Base-by-base conservation (phyloP, 2,797 vertebrate genomes). In the Triplophysa bombifrons region DNA sequence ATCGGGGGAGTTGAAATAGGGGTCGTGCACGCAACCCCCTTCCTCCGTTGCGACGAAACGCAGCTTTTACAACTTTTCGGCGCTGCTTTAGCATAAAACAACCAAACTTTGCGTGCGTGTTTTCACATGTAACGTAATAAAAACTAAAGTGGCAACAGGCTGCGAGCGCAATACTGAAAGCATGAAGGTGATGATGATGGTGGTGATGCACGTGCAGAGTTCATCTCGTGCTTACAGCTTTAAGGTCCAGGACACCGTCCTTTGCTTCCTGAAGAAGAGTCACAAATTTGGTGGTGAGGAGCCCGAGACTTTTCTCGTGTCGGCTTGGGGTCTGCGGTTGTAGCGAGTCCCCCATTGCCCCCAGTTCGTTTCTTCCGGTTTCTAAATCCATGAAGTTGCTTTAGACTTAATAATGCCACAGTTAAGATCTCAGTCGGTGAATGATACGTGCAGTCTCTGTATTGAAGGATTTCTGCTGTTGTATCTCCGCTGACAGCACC, bases 231-330 rank as follows among this genome's bases (percentile, higher is more conserved):
- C 93, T 93, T 93, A 97, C 97, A 90, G 95, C 94, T 87, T 99
- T 98, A 51, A 99, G 94, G 89, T 98, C 97, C 88, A 99, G 92
- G 66, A 99, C 97, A 71, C 97, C 97, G 89, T 98, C 97, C 92
- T 98, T 97, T 61, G 97, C 97, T 88, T 98, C 97, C 85, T 99
- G 97, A 63, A 99, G 92, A 67, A 99, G 88, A 72, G 96, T 97
- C 83, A 98, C 97, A 89, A 99, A 99, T 92, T 98, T 98, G 83
- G 97, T 97, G 19, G 97, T 98, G 84, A 99, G 95, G 82, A 99
- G 91, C 46, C 97, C 97, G 61, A 99, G 91, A 82, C 97, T 99
- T 91, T 99, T 99, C 87, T 99, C 97, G 87, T 99, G 97, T 20
- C 97, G 93, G 91, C 96, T 98, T 16, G 97, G 96, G 3, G 96